phyloP scores from a whole-genome alignment of 2,888 invertebrate species.

The Plagiodera versicolora region DNA sequence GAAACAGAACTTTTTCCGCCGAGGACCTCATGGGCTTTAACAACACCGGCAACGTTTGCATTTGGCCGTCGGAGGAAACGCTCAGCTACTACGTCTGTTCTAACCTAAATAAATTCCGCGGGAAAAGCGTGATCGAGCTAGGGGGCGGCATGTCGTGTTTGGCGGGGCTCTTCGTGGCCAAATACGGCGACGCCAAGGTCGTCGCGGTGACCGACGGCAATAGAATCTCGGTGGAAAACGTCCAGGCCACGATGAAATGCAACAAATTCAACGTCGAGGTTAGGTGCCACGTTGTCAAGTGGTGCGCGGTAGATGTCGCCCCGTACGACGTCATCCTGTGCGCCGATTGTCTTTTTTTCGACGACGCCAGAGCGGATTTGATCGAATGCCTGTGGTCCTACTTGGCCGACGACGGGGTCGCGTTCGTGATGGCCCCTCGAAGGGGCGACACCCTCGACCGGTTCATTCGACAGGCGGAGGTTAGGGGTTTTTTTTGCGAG shows the following conservation, averaged over 20 bases:
- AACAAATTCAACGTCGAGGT: conserved; percentile 63
- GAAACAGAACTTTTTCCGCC: conserved; percentile 66
- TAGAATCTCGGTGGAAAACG: conserved; percentile 72
- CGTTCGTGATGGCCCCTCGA: conserved; percentile 75
- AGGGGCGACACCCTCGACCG: conserved; percentile 71
- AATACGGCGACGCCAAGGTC: conserved; percentile 64
- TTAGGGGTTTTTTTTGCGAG: conserved; percentile 62
- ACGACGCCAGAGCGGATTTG: conserved; percentile 68
- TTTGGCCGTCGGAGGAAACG: conserved; percentile 80
- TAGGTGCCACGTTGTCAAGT: conserved; percentile 59
- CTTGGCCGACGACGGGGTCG: conserved; percentile 64
- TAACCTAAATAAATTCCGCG: conserved; percentile 66
- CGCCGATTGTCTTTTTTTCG: conserved; percentile 80
- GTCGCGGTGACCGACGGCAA: conserved; percentile 81
- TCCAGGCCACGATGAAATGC: conserved; percentile 64
- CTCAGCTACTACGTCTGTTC: conserved; percentile 69
- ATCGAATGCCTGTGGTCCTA: conserved; percentile 69
- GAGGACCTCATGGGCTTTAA: conserved; percentile 79
- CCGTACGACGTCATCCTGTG: conserved; percentile 71
- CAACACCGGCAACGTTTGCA: conserved; percentile 78
- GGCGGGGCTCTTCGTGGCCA: conserved; percentile 73
- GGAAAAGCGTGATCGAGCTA: conserved; percentile 72
- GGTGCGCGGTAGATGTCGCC: conserved; percentile 52
- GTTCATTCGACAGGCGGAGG: conserved; percentile 65
- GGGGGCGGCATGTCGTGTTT: conserved; percentile 86